Base-by-base conservation (phyloP, 2,113 vertebrate species). In the Chascanopsetta lugubris region DNA sequence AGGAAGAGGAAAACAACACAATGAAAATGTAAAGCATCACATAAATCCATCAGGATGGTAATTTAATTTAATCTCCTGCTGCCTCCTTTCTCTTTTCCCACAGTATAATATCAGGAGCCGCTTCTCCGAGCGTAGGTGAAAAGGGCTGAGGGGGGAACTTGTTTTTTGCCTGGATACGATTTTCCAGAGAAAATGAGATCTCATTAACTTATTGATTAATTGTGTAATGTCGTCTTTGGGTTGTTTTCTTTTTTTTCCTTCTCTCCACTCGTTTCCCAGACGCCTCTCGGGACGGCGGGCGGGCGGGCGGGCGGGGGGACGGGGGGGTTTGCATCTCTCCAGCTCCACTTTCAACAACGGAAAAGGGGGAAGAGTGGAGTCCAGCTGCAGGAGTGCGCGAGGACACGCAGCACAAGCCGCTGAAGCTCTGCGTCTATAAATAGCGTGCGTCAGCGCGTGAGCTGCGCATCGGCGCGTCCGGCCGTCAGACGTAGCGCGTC, bases 201-300 rank as follows among this genome's bases (percentile, higher is more conserved):
- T 91, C 88, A 91, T 92, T 90, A 90, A 90, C 79, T 88, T 90
- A 92, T 92, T 92, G 89, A 92, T 92, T 89, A 89, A 91, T 91
- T 82, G 89, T 82, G 82, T 86, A 89, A 88, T 88, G 87, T 66
- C 83, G 84, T 85, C 88, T 87, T 90, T 85, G 78, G 79, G 59
- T 85, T 84, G 77, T 70, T 80, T 82, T 84, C n/a, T n/a, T n/a
- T n/a, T n/a, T n/a, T n/a, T n/a, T n/a, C n/a, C n/a, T n/a, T n/a
- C n/a, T n/a, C n/a, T 75, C 36, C 74, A 72, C 68, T 81, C 6
- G 54, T 69, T 86, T 83, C 85, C 85, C 71, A 55, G 69, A 43
- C 17, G 69, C 47, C 42, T 83, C 69, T 75, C 67, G 77, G 81
- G 87, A n/a, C n/a, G n/a, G n/a, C n/a, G n/a, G n/a, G n/a, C n/a